phyloP scores from a whole-genome alignment of 2,797 vertebrate genomes.

The Anniella stebbinsi region DNA sequence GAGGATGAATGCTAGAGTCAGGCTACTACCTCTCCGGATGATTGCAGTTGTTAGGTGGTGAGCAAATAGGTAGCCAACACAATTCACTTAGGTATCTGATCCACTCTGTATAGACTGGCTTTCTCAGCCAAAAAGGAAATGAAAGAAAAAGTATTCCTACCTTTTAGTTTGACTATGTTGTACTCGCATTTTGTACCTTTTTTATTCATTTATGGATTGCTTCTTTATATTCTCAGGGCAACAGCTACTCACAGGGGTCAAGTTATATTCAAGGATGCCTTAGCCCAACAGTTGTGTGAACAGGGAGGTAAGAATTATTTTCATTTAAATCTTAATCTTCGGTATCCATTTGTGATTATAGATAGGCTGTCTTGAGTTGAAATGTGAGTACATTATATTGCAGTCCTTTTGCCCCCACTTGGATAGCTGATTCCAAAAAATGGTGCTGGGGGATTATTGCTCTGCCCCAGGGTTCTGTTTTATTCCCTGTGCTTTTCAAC shows the following conservation, averaged over 20 bases:
- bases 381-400: no score
- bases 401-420: no score
- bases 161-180: constrained; percentile 20
- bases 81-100: background rate
- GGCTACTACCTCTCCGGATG: background rate
- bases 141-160: background rate
- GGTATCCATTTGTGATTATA: constrained; percentile 35
- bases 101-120: background rate
- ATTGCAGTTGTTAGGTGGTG: background rate
- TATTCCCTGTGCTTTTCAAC: no score
- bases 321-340: constrained; percentile 28
- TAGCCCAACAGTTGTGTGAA: constrained; percentile 98
- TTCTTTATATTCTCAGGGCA: constrained; percentile 84
- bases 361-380: constrained; percentile 7
- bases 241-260: constrained; percentile 96
- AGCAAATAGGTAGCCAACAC: background rate
- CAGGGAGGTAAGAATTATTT: constrained; percentile 92
- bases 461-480: no score
- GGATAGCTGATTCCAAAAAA: no score
- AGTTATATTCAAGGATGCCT: constrained; percentile 98
- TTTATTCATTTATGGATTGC: constrained; percentile 49
- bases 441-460: no score
- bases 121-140: background rate
- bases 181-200: constrained; percentile 7
- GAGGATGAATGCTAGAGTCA: background rate